A percentile compares a stretch with the other conserved stretches of the same genome.
Conservation (phyloP, 2,113 vertebrate species). For the Rhombomys opimus region DNA sequence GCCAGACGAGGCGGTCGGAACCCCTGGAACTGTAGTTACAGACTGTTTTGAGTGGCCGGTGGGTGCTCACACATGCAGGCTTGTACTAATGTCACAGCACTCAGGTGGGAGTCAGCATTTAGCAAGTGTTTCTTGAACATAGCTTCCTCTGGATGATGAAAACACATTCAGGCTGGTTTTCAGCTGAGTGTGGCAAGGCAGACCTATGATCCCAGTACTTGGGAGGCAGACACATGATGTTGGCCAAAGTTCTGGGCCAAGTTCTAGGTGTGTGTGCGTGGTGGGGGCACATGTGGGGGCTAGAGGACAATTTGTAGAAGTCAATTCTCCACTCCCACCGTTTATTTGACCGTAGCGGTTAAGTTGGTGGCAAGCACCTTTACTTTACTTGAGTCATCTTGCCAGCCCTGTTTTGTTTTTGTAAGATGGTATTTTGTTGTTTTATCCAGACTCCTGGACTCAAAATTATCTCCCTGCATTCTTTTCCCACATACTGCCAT, state of each 20-base stretch:
- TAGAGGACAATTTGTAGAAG: neutral
- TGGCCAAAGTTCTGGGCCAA: neutral
- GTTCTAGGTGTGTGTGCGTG: neutral
- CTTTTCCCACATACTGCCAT: neutral
- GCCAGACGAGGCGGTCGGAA: neutral
- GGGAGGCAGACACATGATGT: neutral
- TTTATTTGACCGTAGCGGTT: neutral
- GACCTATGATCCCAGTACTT: neutral
- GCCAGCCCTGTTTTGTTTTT: neutral
- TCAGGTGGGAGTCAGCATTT: neutral
- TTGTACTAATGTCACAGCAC: neutral
- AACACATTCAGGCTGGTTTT: neutral
- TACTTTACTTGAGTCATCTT: neutral
- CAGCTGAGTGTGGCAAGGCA: neutral
- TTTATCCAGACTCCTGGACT: neutral
- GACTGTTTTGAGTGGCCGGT: neutral
- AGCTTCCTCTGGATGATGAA: neutral
- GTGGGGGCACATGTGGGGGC: neutral
- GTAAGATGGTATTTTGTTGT: neutral
- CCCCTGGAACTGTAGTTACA: neutral
- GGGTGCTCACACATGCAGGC: neutral
- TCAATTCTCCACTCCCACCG: neutral
- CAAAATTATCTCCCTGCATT: neutral
- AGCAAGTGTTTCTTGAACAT: neutral
- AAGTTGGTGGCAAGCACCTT: neutral